phyloP scores from a whole-genome alignment of 53 echinoderm and acorn worm genomes.

The Holothuria leucospilota region DNA sequence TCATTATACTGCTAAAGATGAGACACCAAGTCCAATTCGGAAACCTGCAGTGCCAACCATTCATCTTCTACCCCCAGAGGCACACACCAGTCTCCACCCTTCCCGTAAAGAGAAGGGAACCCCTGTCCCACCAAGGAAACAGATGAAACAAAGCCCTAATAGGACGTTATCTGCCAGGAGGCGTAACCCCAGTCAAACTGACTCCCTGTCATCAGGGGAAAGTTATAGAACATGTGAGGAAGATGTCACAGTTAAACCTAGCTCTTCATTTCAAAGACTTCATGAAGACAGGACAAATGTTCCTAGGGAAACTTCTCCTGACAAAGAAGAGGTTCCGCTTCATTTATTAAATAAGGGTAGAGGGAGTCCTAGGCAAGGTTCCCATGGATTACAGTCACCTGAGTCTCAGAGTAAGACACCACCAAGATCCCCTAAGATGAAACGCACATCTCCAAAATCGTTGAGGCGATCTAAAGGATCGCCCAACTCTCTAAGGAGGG shows the following conservation, averaged over 20 bases:
- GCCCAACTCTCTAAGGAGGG: conserved; percentile 34
- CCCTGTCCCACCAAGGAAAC: conserved; percentile 50
- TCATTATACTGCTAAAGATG: conserved; percentile 29
- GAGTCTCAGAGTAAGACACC: conserved; percentile 19
- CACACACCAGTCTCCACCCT: conserved; percentile 23
- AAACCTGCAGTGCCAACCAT: conserved; percentile 45
- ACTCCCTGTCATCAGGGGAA: conserved; percentile 37
- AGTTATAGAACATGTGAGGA: conserved; percentile 45
- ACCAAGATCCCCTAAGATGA: conserved; percentile 30
- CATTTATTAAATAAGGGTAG: conserved; percentile 20
- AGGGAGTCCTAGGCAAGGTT: not conserved
- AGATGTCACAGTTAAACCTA: conserved; percentile 27
- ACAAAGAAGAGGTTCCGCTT: conserved; percentile 27
- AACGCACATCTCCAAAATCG: conserved; percentile 25
- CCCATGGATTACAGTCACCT: conserved; percentile 1
- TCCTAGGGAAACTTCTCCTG: not conserved
- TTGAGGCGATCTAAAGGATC: conserved; percentile 26
- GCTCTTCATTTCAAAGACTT: conserved; percentile 42
- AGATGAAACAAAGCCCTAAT: conserved; percentile 21
- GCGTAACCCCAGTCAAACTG: conserved; percentile 33
- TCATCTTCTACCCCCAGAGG: conserved; percentile 37
- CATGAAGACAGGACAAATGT: conserved; percentile 8
- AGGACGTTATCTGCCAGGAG: conserved; percentile 7
- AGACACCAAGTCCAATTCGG: conserved; percentile 26
- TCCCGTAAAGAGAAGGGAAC: conserved; percentile 24